Base-by-base conservation (phyloP, 2,113 vertebrate species). In the Dascyllus trimaculatus region DNA sequence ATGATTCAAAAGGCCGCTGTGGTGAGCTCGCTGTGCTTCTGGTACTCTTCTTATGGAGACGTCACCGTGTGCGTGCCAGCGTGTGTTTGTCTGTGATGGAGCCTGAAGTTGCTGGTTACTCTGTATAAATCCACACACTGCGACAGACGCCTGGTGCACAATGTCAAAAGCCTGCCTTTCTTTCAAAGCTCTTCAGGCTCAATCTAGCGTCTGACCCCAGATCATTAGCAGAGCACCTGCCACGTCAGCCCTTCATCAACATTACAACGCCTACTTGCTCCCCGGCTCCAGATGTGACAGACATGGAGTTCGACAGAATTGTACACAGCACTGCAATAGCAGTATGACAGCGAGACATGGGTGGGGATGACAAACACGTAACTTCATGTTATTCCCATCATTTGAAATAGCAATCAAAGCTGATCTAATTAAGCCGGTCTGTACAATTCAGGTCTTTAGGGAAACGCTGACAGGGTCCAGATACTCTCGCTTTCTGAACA, bases 381-480 rank as follows among this genome's bases (percentile, higher is more conserved):
- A 75, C 70, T 82, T 81, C 78, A 81, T 88, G 92, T 89, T 91
- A 87, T 93, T 92, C 88, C 81, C 78, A 91, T 92, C 91, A 88
- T 88, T 90, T 89, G 80, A 89, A 92, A 91, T 83, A 90, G 84
- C 90, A 94, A 92, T 90, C 90, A 91, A 84, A 81, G 85, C 64
- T 93, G 86, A 94, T 93, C 82, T 81, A 95, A 94, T 94, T 94
- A 93, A 89, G 84, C 46, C 17, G 2, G 75, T 72, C 86, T 91
- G 82, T 87, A 89, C 90, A 92, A 91, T 82, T 89, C 84, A 89
- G 88, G 87, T 90, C 88, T 92, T 84, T 26, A 35, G 87, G 77
- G 83, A 89, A 75, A 87, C 24, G 18, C 82, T 94, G 93, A 94
- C 90, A 92, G 86, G 90, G 82, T 94, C 92, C 95, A 95, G 94